Base-by-base conservation (phyloP, 2,797 vertebrate species). In the Orestias chungarensis region DNA sequence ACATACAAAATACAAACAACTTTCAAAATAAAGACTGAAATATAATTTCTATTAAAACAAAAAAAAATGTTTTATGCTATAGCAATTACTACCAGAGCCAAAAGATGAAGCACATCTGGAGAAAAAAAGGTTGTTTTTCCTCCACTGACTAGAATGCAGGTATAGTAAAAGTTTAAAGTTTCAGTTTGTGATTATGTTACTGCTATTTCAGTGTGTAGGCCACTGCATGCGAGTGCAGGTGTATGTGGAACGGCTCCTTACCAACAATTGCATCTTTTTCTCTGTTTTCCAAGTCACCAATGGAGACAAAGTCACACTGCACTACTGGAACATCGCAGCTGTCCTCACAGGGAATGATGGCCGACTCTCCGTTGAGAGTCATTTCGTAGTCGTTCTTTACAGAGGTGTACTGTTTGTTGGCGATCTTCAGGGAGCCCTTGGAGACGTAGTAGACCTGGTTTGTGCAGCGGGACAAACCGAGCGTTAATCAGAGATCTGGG, bases 381-480 rank as follows among this genome's bases (percentile, higher is more conserved):
- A 95, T 95, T 89, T 95, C 95, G 0, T 95, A 95, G 78, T 95
- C 95, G 11, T 95, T 98, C 92, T 95, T 96, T 88, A 99, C 95
- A 0, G 97, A 95, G 0, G 96, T 93, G 92, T 96, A 99, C 85
- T 99, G 97, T 93, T 99, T 99, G 93, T 99, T 99, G 90, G 98
- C 98, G 0, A 96, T 96, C 94, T 99, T 99, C 91, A 99, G 86
- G 78, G 93, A 92, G 71, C 96, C 96, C 92, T 97, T 99, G 70
- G 96, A 96, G 90, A 99, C 88, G 87, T 96, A 99, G 93, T 97
- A 99, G 52, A 99, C 97, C 98, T 99, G 86, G 90, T 61, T 14
- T 33, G 18, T 31, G 57, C 55, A 87, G 83, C 87, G 9, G 42
- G 69, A 78, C 38, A 59, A 80, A 74, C 29, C 47, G 57, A 40